A percentile compares a stretch with the other conserved stretches of the same genome.
phyloP scores from a whole-genome alignment of 2,113 vertebrate species.

The Chionomys nivalis region DNA sequence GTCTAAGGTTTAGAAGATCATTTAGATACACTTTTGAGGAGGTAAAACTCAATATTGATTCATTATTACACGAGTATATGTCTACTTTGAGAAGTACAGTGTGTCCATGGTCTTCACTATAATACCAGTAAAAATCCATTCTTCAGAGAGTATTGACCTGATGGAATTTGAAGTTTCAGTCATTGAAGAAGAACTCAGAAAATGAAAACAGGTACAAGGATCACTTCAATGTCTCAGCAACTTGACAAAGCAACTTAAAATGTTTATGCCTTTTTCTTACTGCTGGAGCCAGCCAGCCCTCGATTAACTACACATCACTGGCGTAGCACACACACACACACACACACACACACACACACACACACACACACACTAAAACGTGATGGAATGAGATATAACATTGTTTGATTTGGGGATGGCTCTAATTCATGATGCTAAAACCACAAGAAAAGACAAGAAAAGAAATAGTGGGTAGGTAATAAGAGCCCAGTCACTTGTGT shows the following conservation, averaged over 20 bases:
- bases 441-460: background rate
- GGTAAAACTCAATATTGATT: background rate
- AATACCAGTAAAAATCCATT: background rate
- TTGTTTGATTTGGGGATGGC: background rate
- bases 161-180: too few relatives aligned
- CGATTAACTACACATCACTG: background rate
- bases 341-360: too few relatives aligned
- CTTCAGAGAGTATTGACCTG: background rate
- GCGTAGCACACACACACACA: background rate
- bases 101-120: background rate
- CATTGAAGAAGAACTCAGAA: too few relatives aligned
- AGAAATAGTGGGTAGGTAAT: background rate
- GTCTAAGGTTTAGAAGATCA: background rate
- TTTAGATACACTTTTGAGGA: background rate
- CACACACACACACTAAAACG: background rate
- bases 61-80: background rate
- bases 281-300: background rate
- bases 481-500: background rate
- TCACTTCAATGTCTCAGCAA: background rate
- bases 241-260: background rate
- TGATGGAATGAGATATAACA: background rate
- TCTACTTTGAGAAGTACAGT: background rate
- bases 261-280: background rate
- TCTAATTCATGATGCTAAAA: slow-evolving; percentile 24
- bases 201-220: background rate